phyloP scores from a whole-genome alignment of 1,140 invertebrate genomes.

The Rhopalosiphum padi region DNA sequence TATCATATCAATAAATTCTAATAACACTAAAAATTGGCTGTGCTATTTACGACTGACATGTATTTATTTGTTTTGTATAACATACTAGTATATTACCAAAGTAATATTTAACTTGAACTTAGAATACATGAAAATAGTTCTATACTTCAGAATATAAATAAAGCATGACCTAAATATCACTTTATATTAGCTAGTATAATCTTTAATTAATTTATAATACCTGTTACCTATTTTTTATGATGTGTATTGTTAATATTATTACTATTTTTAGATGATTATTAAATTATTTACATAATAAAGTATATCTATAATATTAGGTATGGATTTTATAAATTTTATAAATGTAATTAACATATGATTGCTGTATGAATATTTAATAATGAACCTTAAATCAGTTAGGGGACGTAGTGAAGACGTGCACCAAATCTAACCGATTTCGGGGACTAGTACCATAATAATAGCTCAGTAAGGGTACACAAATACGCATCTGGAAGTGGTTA shows the following conservation, averaged over 20 bases:
- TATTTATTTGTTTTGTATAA: not conserved
- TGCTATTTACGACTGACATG: not conserved
- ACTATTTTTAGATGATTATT: not conserved
- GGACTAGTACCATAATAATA: not conserved
- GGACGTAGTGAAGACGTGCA: not conserved
- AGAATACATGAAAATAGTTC: not conserved
- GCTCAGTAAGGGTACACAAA: not conserved
- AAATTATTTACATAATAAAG: too few species aligned
- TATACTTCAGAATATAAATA: too few species aligned
- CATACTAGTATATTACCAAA: not conserved
- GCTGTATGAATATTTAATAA: not conserved
- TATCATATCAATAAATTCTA: not conserved
- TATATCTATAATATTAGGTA: too few species aligned
- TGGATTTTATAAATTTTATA: not conserved
- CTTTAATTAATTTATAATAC: not conserved
- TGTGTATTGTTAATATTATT: not conserved
- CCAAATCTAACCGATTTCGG: not conserved
- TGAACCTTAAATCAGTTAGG: not conserved
- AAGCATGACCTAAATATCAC: not conserved
- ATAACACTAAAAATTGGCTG: not conserved
- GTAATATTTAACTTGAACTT: not conserved
- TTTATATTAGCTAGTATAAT: not conserved
- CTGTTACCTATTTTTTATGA: not conserved
- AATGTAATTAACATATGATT: not conserved
- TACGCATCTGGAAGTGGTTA: too few species aligned